Conservation (phyloP, 2,113 vertebrate species). For the Corydoras sp. region DNA sequence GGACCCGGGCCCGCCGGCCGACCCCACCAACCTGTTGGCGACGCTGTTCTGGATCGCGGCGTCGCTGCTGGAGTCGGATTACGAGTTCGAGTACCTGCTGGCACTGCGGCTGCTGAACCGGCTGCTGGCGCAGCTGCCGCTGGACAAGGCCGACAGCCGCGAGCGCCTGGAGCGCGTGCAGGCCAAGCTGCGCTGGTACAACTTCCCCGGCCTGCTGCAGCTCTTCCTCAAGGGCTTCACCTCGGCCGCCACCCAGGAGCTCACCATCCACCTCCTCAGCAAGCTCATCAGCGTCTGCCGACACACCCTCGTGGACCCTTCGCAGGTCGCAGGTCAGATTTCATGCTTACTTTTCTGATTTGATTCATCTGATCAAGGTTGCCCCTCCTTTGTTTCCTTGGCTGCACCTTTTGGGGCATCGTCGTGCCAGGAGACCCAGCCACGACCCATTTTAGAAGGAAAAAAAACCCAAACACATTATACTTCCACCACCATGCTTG, state of each 20-base stretch:
- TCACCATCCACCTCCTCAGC: constrained; percentile 94
- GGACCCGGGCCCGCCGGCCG: constrained; percentile 70
- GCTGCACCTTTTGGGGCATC: too few relatives aligned
- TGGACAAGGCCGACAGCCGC: constrained; percentile 87
- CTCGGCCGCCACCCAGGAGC: constrained; percentile 91
- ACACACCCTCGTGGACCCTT: constrained; percentile 85
- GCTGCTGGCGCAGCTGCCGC: constrained; percentile 87
- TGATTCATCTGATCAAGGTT: too few relatives aligned
- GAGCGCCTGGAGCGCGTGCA: constrained; percentile 88
- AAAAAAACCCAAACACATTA: too few relatives aligned
- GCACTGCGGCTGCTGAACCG: constrained; percentile 92
- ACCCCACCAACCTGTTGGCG: constrained; percentile 90
- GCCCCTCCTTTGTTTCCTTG: too few relatives aligned
- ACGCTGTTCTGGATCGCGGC: constrained; percentile 96
- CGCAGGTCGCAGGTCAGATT: constrained; percentile 81
- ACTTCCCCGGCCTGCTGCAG: constrained; percentile 91
- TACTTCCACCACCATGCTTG: too few relatives aligned
- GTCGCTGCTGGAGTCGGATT: constrained; percentile 93
- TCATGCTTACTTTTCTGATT: too few relatives aligned
- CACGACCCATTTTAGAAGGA: too few relatives aligned
- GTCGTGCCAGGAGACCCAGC: too few relatives aligned
- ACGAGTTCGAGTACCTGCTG: constrained; percentile 95
- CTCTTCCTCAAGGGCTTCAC: constrained; percentile 98
- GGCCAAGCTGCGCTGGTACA: constrained; percentile 89
- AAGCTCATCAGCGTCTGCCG: constrained; percentile 90